Evolutionary conservation across 2,888 invertebrate species (phyloP), one percentile per base, ranked within the genome.

Genomic region (Epicampocera succincta): DNA sequence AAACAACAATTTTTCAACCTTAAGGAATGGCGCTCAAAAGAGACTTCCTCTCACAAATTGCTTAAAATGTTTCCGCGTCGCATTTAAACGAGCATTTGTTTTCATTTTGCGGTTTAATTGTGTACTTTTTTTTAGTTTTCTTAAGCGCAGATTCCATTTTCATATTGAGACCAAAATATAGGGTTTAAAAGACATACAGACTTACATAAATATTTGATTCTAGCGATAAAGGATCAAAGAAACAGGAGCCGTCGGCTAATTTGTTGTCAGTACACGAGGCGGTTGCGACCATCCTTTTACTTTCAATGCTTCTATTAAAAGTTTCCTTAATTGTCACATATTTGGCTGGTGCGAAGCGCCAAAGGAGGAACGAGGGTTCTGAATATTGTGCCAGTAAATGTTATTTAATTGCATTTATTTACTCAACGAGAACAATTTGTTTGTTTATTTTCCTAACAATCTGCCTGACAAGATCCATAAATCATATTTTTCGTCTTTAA

Each of bases 141-240:
- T 61, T 42, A 61, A 60, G 50, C 46, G 56, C 72, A 71, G 61
- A 40, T 38, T 29, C 29, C 48, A 15, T 33, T 44, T 15, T 19
- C 15, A 56, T 38, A 13, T 12, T 44, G 13, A 19, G 15, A 68
- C 12, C 21, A 25, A 33, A 21, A 5, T 33, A 29, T 33, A 33
- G 21, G 9, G 21, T 11, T 69, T 33, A 25, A 73, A 48, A 25
- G 21, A 60, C 25, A 60, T 52, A 54, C 40, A 76, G 68, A 40
- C n/a, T n/a, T n/a, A n/a, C n/a, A n/a, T n/a, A n/a, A n/a, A n/a
- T n/a, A n/a, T n/a, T n/a, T 66, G 54, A 42, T 71, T 1, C 38
- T 84, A 83, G 86, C 86, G 88, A 85, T 85, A 88, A 86, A 87
- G 87, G 89, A 89, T 89, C 89, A 89, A 89, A 89, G 89, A 72